Conservation (phyloP, 2,113 vertebrate species). For the Condylura cristata region DNA sequence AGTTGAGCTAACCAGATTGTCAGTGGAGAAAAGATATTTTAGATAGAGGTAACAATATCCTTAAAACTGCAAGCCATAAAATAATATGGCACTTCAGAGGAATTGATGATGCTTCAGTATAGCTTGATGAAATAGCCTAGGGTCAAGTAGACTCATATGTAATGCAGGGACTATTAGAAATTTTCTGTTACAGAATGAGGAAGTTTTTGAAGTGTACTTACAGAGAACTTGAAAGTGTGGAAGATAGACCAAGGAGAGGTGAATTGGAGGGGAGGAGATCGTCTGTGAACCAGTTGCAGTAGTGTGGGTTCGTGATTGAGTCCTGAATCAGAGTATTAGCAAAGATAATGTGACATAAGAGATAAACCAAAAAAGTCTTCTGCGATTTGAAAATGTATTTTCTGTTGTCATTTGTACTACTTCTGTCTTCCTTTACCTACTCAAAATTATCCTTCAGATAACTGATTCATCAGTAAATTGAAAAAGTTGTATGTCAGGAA, state of each 20-base stretch:
- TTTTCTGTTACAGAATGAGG: not conserved
- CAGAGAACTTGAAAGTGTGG: not conserved
- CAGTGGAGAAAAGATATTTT: not conserved
- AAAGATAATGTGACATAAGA: not conserved
- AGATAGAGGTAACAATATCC: not conserved
- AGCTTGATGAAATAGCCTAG: not conserved
- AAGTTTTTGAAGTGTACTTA: constrained; percentile 34
- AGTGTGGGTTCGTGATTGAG: not conserved
- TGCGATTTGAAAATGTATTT: constrained; percentile 3
- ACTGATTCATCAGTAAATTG: not conserved
- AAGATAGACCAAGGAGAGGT: not conserved
- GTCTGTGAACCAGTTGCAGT: not conserved
- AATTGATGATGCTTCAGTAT: not conserved
- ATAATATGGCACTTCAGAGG: not conserved
- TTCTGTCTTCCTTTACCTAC: not conserved
- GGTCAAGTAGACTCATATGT: not conserved
- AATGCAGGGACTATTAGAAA: not conserved
- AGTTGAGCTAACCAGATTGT: not conserved
- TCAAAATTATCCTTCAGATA: constrained; percentile 20
- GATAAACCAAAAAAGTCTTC: not conserved
- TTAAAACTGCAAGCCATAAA: not conserved
- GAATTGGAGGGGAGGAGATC: not conserved
- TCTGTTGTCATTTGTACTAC: not conserved
- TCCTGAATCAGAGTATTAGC: not conserved
- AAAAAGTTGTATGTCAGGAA: not conserved